A percentile compares a stretch with the other conserved stretches of the same genome.
Evolutionary conservation across 1,140 invertebrate genomes (phyloP).

Genomic region (Triops cancriformis): DNA sequence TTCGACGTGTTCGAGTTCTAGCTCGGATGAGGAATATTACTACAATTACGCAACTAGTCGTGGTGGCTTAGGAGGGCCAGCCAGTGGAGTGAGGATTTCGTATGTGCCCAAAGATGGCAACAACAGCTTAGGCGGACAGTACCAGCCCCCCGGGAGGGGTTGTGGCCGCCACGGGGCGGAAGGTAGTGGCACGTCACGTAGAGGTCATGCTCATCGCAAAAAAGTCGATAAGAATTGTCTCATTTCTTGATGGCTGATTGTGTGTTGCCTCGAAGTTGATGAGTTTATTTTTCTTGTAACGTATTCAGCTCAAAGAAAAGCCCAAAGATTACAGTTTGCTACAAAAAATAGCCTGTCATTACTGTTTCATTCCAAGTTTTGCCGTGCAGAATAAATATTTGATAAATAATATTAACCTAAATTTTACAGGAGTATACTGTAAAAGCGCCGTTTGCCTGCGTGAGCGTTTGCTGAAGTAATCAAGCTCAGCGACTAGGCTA

Average conservation of each 20-base stretch:
- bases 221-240: not conserved
- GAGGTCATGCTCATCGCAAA: conserved; percentile 14
- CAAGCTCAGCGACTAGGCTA: too few species aligned
- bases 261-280: not conserved
- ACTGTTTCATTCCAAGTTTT: not conserved
- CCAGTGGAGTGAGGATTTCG: conserved; percentile 65
- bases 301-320: not conserved
- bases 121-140: conserved; percentile 43
- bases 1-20: conserved; percentile 73
- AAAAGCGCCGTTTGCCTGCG: too few species aligned
- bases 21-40: conserved; percentile 67
- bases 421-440: too few species aligned
- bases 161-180: not conserved
- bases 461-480: too few species aligned
- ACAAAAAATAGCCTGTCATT: not conserved
- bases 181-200: conserved; percentile 9
- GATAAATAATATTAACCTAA: too few species aligned
- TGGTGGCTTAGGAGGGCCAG: conserved; percentile 70
- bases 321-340: conserved; percentile 8
- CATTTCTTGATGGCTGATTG: not conserved
- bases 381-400: too few species aligned
- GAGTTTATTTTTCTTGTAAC: not conserved
- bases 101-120: conserved; percentile 82
- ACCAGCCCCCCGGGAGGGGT: conserved; percentile 23
- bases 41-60: conserved; percentile 56